Percentiles rank a stretch among this genome's conserved stretches.
phyloP scores from a whole-genome alignment of 2,888 invertebrate genomes.

The Clanis bilineata region DNA sequence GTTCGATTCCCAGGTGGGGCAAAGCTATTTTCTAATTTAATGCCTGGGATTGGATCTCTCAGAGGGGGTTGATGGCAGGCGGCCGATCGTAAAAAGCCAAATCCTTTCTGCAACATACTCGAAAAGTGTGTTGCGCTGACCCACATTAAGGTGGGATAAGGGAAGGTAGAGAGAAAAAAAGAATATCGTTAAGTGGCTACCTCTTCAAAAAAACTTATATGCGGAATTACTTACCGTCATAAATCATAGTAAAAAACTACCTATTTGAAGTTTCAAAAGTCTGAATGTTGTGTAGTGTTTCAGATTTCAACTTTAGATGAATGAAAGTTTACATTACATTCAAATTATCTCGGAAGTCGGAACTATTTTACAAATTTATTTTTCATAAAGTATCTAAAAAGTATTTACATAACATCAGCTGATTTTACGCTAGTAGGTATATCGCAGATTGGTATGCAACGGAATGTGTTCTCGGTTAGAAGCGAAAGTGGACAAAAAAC shows the following conservation, averaged over 20 bases:
- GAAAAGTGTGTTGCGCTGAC: no score
- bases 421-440: neutral
- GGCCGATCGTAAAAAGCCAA: no score
- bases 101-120: no score
- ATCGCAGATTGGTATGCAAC: neutral
- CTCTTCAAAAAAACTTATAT: no score
- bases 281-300: neutral
- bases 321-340: neutral
- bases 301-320: neutral
- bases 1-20: no score
- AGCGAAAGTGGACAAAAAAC: conserved; percentile 10
- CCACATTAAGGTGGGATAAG: no score
- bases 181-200: no score
- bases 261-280: neutral
- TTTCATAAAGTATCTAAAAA: neutral
- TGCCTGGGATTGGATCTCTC: no score
- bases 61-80: no score
- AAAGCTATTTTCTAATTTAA: no score
- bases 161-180: no score
- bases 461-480: conserved; percentile 4
- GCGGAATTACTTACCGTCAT: neutral
- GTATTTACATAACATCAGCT: neutral
- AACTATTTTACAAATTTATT: neutral
- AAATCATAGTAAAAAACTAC: no score
- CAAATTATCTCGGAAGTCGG: neutral